Evolutionary conservation across 2,797 vertebrate species (phyloP).

Genomic region (Trachops cirrhosus): DNA sequence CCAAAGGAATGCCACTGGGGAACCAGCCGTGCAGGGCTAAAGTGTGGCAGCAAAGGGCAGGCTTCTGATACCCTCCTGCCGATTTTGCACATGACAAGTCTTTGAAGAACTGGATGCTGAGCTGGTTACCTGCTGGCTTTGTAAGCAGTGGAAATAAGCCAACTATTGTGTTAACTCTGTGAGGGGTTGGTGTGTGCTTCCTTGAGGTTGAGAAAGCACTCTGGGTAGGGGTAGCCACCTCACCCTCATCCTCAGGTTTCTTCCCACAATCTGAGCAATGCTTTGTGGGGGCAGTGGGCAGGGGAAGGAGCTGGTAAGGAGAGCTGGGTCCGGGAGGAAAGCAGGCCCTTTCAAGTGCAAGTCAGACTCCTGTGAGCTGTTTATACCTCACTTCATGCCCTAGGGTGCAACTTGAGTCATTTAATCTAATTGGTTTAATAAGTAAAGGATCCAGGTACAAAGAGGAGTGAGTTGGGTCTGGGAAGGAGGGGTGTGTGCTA

Average conservation of each 20-base stretch:
- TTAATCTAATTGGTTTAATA: conserved; percentile 71
- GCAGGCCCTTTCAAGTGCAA: conserved; percentile 38
- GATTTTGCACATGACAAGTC: not conserved
- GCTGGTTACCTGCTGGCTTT: not conserved
- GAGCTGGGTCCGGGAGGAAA: not conserved
- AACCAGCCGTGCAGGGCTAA: not conserved
- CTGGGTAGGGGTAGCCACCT: not conserved
- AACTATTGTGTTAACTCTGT: not conserved
- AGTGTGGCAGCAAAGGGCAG: not conserved
- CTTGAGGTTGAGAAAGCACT: not conserved
- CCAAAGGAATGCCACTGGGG: not conserved
- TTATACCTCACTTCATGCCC: conserved; percentile 56
- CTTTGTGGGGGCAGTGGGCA: not conserved
- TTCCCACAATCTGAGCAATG: conserved; percentile 13
- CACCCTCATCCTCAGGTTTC: conserved; percentile 21
- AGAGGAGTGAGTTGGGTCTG: not conserved
- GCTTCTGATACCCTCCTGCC: not conserved
- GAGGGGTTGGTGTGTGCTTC: conserved; percentile 20
- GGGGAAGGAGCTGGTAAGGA: not conserved
- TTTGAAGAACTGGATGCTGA: not conserved
- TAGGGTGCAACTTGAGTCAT: conserved; percentile 67
- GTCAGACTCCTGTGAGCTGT: conserved; percentile 49
- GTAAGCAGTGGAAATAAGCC: not conserved
- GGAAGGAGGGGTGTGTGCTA: conserved; percentile 6
- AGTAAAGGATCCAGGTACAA: conserved; percentile 53